A percentile compares a stretch with the other conserved stretches of the same genome.
These are phyloP conservation scores for Oconnorella tubifera DNA, from an alignment of 2,888 invertebrate species.

Conservation along the genomic window DNA sequence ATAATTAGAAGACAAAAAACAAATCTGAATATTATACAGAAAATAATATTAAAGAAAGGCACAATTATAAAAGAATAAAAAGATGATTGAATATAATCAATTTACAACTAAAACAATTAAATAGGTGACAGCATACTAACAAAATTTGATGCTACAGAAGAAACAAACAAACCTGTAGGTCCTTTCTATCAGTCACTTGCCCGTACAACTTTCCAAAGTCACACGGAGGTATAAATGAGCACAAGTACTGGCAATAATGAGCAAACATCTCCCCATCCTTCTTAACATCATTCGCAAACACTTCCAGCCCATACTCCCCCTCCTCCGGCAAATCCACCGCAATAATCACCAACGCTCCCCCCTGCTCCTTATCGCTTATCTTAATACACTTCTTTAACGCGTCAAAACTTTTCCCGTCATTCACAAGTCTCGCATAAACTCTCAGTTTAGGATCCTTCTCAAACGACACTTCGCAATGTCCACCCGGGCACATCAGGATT, in stretches of 20 bases:
- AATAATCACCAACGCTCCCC: slow-evolving; percentile 37
- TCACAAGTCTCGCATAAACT: slow-evolving; percentile 50
- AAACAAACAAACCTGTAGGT: no score
- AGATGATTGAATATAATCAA: no score
- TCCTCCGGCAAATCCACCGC: slow-evolving; percentile 39
- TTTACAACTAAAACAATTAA: no score
- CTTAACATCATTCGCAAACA: slow-evolving; percentile 55
- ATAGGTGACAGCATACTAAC: no score
- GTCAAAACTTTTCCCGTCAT: slow-evolving; percentile 50
- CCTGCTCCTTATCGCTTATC: slow-evolving; percentile 42
- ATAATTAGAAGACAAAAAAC: no score
- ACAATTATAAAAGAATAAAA: no score
- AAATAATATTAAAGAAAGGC: no score
- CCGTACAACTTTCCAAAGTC: slow-evolving; percentile 6
- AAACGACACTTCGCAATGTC: slow-evolving; percentile 43
- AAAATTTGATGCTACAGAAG: no score
- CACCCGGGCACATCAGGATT: slow-evolving; percentile 41
- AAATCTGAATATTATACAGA: no score
- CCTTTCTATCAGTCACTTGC: slow-evolving; percentile 6
- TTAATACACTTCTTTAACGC: slow-evolving; percentile 48
- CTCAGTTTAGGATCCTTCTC: slow-evolving; percentile 73
- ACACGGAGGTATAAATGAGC: not conserved
- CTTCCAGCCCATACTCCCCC: slow-evolving; percentile 55
- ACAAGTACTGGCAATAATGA: slow-evolving; percentile 40
- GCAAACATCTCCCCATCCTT: slow-evolving; percentile 47